Base-by-base conservation (phyloP, 2,888 invertebrate species). In the Melieria picta region DNA sequence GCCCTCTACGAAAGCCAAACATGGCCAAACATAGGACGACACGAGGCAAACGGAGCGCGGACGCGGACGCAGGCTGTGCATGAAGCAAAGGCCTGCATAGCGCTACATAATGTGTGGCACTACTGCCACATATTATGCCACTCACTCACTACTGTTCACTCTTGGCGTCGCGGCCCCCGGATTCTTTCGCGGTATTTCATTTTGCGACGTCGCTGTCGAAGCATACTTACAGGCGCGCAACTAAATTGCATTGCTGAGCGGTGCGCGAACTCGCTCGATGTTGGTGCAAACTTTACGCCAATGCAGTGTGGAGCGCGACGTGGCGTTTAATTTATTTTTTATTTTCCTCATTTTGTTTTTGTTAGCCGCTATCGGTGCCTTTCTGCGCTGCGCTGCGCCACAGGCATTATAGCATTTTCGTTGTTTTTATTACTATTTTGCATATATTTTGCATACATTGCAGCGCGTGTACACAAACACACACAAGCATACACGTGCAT, bases 11-110 rank as follows among this genome's bases (percentile, higher is more conserved):
- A 6, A 30, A 11, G 16, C 43, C 47, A 45, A 67, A 58, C 16
- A 43, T 76, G 81, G 81, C 81, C 76, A 72, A 82, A 74, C 63
- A 73, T 75, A 78, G 75, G 76, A 13, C 45, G 30, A 45, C 10
- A 11, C 10, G 10, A 52, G 50, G 50, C 30, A 30, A 65, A 11
- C 9, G 11, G 16, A 48, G 13, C 42, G 45, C 50, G 10, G 48
- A 60, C 16, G 56, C 64, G 50, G 60, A 61, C 52, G 52, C 52
- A 48, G 13, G 50, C 63, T 48, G 42, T 30, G 42, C 48, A 65
- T 13, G 13, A 48, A 60, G 30, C 30, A 42, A 13, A 43, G 46
- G 30, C 56, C 43, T 3, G 13, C 11, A 42, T 5, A 64, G 9
- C 6, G 11, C 55, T 11, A 46, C 52, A 60, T 30, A 30, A 30